phyloP scores from a whole-genome alignment of 1,140 invertebrate species.

The Portunus trituberculatus region DNA sequence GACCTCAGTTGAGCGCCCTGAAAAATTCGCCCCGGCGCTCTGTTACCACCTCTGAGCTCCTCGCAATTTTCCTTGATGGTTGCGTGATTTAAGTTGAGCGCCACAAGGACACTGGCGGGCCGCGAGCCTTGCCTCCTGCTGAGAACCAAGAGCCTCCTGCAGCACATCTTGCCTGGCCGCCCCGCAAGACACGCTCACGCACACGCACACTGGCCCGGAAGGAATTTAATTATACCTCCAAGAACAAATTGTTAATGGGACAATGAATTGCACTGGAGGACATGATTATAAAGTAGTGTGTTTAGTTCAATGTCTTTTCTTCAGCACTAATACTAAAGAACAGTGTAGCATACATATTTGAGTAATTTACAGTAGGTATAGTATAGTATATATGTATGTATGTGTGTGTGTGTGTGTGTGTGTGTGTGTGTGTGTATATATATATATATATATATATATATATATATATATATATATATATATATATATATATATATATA shows the following conservation, averaged over 20 bases:
- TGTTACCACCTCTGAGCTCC: constrained; percentile 4
- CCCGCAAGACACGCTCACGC: neutral
- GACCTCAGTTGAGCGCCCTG: neutral
- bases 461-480: constrained; percentile 52
- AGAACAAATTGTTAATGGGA: neutral
- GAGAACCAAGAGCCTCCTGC: neutral
- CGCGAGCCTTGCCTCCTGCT: neutral
- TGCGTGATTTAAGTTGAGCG: constrained; percentile 18
- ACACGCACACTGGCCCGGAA: constrained; percentile 1
- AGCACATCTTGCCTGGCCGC: neutral
- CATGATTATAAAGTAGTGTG: neutral
- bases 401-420: neutral
- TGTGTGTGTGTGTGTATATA: constrained; percentile 34
- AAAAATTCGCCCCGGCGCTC: neutral
- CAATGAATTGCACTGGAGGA: neutral
- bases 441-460: constrained; percentile 50
- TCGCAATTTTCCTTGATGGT: neutral
- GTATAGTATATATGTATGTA: neutral
- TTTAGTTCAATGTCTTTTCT: neutral
- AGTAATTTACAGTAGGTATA: too few species aligned
- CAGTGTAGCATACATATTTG: too few species aligned
- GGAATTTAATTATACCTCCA: neutral
- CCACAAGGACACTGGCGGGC: neutral
- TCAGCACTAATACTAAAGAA: too few species aligned
- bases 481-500: constrained; percentile 7